Evolutionary conservation across 1,140 invertebrate species (phyloP), one percentile per base, ranked within the genome.

Genomic region (Orchestia grillus): DNA sequence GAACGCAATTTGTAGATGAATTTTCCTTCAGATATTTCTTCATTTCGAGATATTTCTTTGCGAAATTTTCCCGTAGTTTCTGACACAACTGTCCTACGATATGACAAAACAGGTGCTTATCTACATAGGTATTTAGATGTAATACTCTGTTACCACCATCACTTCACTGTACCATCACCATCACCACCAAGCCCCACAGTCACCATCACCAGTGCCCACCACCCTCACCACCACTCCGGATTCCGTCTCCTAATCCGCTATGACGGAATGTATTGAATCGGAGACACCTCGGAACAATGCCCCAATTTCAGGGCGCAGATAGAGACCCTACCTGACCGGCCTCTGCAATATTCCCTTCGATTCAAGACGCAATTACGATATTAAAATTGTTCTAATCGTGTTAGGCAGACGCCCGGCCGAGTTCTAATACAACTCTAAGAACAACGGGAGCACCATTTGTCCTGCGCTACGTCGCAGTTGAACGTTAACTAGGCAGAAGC

Each of bases 321-420:
- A 45, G 92, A 94, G 43, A 44, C 92, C 44, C 92, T 94, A 94
- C 92, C 92, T 94, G 92, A 94, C 92, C 92, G 92, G 92, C 92
- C 92, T 94, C 44, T 94, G 92, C 92, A 94, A 94, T 94, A 94
- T 94, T 94, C 92, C 41, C 92, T 94, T 44, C 92, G 92, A 94
- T 94, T 94, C 92, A 94, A 94, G 92, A 94, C 92, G 92, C 44
- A 94, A 94, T 94, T 94, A 94, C 92, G 47, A 94, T 94, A 94
- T 94, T 94, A 94, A 94, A 94, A 94, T 94, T 45, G 92, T 94
- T 94, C 92, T 94, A 94, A 94, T 94, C 92, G 92, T 45, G 92
- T 94, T 94, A 94, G 92, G 92, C 92, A 94, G 92, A 44, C 92
- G 92, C 44, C 19, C 44, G 41, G 44, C 40, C 11, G 41, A 94